Evolutionary conservation across 2,888 invertebrate genomes (phyloP), one percentile per base, ranked within the genome.

Genomic region (Abrostola triplasia): DNA sequence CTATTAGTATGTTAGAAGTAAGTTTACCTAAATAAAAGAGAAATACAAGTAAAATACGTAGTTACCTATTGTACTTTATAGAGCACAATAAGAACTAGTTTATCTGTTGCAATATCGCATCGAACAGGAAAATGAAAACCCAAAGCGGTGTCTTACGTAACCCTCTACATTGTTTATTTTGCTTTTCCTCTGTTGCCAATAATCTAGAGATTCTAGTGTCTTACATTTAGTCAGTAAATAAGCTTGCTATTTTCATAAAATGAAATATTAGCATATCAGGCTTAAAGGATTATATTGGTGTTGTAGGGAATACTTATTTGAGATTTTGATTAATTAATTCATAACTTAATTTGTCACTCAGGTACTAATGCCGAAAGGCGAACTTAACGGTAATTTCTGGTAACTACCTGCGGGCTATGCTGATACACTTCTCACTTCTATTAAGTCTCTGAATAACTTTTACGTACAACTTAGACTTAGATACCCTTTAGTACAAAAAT

Each of bases 61-160:
- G 24, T 10, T 5, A 40, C n/a, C 9, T 8, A 58, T 51, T 35
- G 42, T 54, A 37, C 58, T 54, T 52, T 40, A 52, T 69, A 48
- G 51, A 73, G 54, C 36, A 48, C 51, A 58, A 61, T 62, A 70
- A 69, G 13, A 56, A 49, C 49, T 63, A 74, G 41, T 70, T 64
- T 71, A 76, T 59, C 61, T 47, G 58, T 54, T 56, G 40, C 53
- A 70, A 70, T 65, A 65, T 61, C 36, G 36, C 35, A 12, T 24
- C 35, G 24, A 42, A 61, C 9, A 52, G 58, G 54, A 74, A 63
- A 59, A 59, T 61, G 9, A 58, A 48, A 59, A 12, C 40, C 36
- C 37, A 13, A 6, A 41, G 55, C 55, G 52, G 52, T 63, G 69
- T 56, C 51, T 47, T 69, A 59, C 56, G 55, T 53, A 75, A 64